Evolutionary conservation across 2,113 vertebrate genomes (phyloP).

Genomic region (Hyperoodon ampullatus): DNA sequence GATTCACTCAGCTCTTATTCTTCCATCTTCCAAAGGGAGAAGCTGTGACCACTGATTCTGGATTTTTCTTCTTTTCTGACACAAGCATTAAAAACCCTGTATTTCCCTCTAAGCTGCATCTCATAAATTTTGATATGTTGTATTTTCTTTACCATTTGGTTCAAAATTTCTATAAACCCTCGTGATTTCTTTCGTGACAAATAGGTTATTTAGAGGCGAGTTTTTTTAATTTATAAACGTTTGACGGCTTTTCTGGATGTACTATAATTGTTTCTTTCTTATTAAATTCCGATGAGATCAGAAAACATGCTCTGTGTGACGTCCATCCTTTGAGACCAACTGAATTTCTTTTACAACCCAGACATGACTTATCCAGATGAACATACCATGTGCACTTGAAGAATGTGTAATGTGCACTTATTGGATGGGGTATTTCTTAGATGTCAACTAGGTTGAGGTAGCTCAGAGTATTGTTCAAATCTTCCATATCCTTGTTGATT

Average conservation of each 20-base stretch:
- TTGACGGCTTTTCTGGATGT: background rate
- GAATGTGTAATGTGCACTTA: background rate
- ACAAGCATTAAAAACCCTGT: background rate
- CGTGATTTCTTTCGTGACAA: background rate
- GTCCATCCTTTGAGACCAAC: background rate
- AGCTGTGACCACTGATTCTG: background rate
- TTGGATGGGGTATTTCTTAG: background rate
- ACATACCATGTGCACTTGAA: background rate
- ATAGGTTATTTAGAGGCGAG: background rate
- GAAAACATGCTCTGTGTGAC: background rate
- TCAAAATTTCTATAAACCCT: background rate
- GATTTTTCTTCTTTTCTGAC: background rate
- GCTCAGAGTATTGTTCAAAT: background rate
- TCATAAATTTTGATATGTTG: background rate
- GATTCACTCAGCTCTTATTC: background rate
- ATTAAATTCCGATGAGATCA: background rate
- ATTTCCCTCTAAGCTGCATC: background rate
- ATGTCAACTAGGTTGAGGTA: background rate
- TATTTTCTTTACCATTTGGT: background rate
- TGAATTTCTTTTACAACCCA: background rate
- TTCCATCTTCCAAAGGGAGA: background rate
- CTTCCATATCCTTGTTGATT: background rate
- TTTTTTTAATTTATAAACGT: background rate
- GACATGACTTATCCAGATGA: background rate
- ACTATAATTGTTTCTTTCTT: background rate